These are phyloP conservation scores for Cantharis rustica DNA, from an alignment of 2,888 invertebrate genomes.

Conservation along the genomic window DNA sequence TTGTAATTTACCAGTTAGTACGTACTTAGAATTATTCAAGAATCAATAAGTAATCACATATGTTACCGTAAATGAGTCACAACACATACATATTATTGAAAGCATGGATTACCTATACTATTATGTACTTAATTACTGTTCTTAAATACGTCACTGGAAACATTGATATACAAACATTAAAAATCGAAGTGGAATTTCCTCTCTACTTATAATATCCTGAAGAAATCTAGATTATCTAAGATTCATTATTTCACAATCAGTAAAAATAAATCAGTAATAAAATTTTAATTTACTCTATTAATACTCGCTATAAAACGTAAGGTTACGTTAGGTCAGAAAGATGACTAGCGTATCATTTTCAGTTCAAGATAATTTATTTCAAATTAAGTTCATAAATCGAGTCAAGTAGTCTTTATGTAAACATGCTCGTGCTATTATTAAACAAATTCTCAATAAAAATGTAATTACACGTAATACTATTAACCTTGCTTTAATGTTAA, in stretches of 20 bases:
- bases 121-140: not conserved
- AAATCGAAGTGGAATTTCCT: not conserved
- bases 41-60: not conserved
- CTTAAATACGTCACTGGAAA: not conserved
- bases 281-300: not conserved
- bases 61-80: not conserved
- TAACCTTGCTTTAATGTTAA: constrained; percentile 16
- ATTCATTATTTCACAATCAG: not conserved
- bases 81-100: not conserved
- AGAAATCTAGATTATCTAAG: not conserved
- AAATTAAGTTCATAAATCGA: not conserved
- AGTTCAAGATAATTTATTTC: not conserved
- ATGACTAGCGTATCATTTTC: not conserved
- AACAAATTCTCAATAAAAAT: not conserved
- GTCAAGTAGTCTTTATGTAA: not conserved
- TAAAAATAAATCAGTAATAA: not conserved
- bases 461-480: not conserved
- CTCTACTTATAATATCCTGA: not conserved
- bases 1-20: not conserved
- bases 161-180: not conserved
- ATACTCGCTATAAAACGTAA: not conserved
- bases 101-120: not conserved
- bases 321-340: not conserved
- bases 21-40: not conserved
- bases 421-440: not conserved